These are phyloP conservation scores for Aphodius granarius DNA, from an alignment of 2,888 invertebrate genomes.

Conservation along the genomic window DNA sequence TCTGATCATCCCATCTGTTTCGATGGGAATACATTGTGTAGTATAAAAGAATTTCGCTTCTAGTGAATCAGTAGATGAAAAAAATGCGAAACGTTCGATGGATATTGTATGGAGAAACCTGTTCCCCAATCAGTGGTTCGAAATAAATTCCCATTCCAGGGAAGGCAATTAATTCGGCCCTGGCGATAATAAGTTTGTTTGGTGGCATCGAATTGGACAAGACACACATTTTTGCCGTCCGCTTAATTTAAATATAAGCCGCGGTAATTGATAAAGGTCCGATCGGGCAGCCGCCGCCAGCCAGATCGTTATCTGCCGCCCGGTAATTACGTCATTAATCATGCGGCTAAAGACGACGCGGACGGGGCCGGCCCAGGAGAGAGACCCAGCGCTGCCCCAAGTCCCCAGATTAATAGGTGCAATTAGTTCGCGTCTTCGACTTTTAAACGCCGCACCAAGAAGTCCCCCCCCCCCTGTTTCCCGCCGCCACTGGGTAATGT, in stretches of 20 bases:
- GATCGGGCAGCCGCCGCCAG: conserved; percentile 11
- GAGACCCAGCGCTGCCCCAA: conserved; percentile 13
- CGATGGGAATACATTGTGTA: no score
- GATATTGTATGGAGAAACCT: neutral
- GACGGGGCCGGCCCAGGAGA: conserved; percentile 10
- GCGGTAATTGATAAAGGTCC: conserved; percentile 28
- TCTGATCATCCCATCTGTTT: no score
- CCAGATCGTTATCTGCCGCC: conserved; percentile 37
- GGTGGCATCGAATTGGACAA: neutral
- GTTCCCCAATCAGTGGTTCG: neutral
- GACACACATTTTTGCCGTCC: conserved; percentile 13
- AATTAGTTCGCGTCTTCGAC: conserved; percentile 39
- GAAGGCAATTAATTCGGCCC: neutral
- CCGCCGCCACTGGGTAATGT: conserved; percentile 12
- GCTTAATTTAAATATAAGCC: conserved; percentile 27
- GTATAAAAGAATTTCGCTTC: no score
- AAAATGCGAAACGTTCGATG: neutral
- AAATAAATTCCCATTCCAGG: conserved; percentile 11
- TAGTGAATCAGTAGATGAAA: neutral
- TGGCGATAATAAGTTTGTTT: neutral
- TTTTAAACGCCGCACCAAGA: conserved; percentile 22
- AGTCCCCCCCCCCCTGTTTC: neutral
- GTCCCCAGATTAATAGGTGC: conserved; percentile 38
- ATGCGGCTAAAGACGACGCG: conserved; percentile 30
- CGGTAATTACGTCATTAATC: conserved; percentile 44